Evolutionary conservation across 2,888 invertebrate genomes (phyloP).

Genomic region (Adelognathus sp.): DNA sequence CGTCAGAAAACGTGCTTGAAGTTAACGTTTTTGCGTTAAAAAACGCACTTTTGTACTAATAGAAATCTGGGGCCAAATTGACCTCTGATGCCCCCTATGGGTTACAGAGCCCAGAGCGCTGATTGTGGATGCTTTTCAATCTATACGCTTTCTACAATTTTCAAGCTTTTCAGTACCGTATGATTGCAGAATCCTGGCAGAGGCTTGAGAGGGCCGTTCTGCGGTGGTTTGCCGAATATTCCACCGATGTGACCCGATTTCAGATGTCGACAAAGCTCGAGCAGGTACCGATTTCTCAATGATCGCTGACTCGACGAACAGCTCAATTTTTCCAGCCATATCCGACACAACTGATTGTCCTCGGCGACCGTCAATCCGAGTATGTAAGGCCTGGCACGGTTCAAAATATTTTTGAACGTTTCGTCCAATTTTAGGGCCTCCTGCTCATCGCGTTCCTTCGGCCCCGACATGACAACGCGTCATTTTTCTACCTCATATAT

Average conservation of each 20-base stretch:
- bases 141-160: no score
- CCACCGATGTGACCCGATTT: slow-evolving; percentile 66
- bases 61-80: no score
- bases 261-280: slow-evolving; percentile 71
- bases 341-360: slow-evolving; percentile 66
- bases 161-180: slow-evolving; percentile 63
- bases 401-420: slow-evolving; percentile 69
- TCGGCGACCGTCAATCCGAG: slow-evolving; percentile 60
- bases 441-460: slow-evolving; percentile 65
- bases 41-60: no score
- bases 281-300: slow-evolving; percentile 74
- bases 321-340: slow-evolving; percentile 75
- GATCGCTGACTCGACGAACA: slow-evolving; percentile 66
- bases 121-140: neutral
- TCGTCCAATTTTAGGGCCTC: slow-evolving; percentile 71
- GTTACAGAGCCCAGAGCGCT: no score
- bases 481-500: slow-evolving; percentile 28
- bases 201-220: slow-evolving; percentile 65
- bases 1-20: no score
- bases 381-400: slow-evolving; percentile 67
- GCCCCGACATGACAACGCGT: slow-evolving; percentile 64
- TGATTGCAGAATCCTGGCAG: slow-evolving; percentile 59
- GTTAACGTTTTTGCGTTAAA: no score
- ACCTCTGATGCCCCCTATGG: no score
- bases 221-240: slow-evolving; percentile 70